phyloP scores from a whole-genome alignment of 2,113 vertebrate genomes.

The Garra rufa region DNA sequence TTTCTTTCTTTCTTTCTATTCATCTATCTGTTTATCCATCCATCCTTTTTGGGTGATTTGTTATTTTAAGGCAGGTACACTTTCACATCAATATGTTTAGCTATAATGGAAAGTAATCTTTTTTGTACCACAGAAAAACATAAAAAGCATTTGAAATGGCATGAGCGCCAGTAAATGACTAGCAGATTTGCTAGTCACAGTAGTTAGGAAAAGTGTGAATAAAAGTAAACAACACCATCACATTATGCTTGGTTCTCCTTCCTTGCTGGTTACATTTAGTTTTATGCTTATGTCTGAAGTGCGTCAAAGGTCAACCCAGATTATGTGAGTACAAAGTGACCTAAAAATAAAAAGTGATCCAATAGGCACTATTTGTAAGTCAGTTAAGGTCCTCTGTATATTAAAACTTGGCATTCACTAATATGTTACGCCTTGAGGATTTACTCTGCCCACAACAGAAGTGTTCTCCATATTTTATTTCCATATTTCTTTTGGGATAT shows the following conservation, averaged over 20 bases:
- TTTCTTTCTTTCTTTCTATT: too few species aligned
- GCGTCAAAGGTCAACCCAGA: neutral
- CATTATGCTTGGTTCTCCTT: neutral
- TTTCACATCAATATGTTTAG: neutral
- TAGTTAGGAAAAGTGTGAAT: neutral
- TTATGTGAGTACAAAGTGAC: neutral
- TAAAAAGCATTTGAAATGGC: neutral
- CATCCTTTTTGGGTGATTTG: neutral
- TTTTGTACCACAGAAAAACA: neutral
- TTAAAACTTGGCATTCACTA: neutral
- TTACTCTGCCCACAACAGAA: neutral
- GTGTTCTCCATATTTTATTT: too few species aligned
- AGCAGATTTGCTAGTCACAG: neutral
- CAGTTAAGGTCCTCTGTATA: neutral
- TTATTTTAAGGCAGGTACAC: neutral
- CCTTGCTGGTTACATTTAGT: neutral
- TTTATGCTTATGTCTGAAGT: neutral
- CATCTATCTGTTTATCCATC: too few species aligned
- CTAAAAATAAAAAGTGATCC: neutral
- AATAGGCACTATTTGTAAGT: neutral
- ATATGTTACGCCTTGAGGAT: neutral
- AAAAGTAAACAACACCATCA: neutral
- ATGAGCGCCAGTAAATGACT: neutral
- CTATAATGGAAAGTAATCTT: neutral
- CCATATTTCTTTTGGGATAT: neutral